Conservation (phyloP, 2,797 vertebrate genomes). For the Tympanoctomys barrerae region DNA sequence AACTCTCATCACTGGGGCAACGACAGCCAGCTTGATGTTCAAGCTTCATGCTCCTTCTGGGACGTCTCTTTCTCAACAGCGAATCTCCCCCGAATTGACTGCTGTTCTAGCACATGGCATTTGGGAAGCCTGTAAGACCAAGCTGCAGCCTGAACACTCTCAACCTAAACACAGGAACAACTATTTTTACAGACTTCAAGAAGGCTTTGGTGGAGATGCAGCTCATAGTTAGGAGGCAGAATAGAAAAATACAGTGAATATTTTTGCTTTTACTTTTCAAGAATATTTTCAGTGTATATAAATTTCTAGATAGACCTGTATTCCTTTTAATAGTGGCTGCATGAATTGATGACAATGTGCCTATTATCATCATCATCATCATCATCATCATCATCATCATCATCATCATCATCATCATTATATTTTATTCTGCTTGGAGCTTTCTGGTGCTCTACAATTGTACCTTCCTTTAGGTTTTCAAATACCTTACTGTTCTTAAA, state of each 20-base stretch:
- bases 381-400: no score
- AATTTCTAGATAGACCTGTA: not conserved
- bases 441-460: not conserved
- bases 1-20: not conserved
- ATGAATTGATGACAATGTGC: not conserved
- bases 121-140: not conserved
- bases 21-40: not conserved
- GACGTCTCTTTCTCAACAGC: not conserved
- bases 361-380: no score
- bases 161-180: not conserved
- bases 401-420: no score
- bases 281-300: not conserved
- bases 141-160: not conserved
- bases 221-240: not conserved
- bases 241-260: not conserved
- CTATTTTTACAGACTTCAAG: not conserved
- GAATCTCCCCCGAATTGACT: not conserved
- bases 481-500: not conserved
- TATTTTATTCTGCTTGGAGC: not conserved
- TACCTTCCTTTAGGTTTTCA: constrained; percentile 30
- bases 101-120: not conserved
- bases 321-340: not conserved
- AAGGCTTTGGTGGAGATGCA: not conserved
- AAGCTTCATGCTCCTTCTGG: not conserved
- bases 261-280: not conserved